phyloP scores from a whole-genome alignment of 2,797 vertebrate genomes.

The Urophycis tenuis region DNA sequence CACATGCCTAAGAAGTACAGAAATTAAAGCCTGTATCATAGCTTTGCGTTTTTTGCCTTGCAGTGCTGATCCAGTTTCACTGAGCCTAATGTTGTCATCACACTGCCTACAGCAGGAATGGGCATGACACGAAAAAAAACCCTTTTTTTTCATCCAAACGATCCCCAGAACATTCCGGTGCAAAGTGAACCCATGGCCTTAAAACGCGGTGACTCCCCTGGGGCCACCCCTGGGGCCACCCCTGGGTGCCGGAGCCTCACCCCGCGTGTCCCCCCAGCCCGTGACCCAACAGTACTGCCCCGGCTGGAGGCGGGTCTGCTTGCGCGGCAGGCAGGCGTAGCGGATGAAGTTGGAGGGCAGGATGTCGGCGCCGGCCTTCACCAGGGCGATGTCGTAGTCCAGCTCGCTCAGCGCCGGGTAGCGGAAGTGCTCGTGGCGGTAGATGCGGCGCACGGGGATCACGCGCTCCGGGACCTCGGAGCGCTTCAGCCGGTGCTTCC shows the following conservation, averaged over 20 bases:
- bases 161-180: background rate
- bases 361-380: conserved; percentile 68
- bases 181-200: background rate
- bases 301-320: conserved; percentile 58
- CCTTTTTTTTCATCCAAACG: background rate
- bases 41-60: background rate
- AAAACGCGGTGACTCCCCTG: too few species aligned
- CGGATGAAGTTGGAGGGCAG: conserved; percentile 64
- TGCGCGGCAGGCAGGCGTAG: conserved; percentile 75
- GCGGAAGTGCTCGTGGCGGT: conserved; percentile 70
- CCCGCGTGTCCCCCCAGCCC: conserved; percentile 71
- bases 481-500: conserved; percentile 72
- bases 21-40: background rate
- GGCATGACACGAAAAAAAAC: too few species aligned
- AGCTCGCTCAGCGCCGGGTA: conserved; percentile 70
- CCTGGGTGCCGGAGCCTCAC: too few species aligned
- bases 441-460: conserved; percentile 69
- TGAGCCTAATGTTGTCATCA: background rate
- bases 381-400: conserved; percentile 73
- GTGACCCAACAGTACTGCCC: conserved; percentile 76
- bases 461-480: conserved; percentile 64
- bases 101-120: background rate
- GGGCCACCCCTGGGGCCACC: too few species aligned
- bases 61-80: background rate
- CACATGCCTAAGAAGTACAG: background rate